These are phyloP conservation scores for Octopus bimaculoides DNA, from an alignment of 1,140 invertebrate genomes.

Conservation along the genomic window DNA sequence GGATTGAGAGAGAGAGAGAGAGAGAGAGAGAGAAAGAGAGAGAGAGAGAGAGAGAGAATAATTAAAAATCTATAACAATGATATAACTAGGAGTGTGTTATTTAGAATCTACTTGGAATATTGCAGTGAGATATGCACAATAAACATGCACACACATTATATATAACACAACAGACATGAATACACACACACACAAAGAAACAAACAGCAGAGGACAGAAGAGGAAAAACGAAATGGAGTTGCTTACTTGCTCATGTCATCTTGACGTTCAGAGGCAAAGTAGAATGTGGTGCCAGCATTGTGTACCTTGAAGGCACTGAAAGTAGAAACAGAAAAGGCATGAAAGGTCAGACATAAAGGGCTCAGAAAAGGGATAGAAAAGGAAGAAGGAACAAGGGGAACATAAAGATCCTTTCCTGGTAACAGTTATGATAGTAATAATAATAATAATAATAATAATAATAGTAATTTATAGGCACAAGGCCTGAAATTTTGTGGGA, in stretches of 20 bases:
- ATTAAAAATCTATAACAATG: no score
- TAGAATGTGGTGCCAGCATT: slow-evolving; percentile 83
- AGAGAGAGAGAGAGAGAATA: no score
- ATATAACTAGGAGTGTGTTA: no score
- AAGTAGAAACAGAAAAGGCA: slow-evolving; percentile 22
- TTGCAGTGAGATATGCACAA: no score
- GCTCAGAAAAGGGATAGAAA: neutral
- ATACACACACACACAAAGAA: neutral
- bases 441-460: no score
- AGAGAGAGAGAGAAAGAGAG: no score
- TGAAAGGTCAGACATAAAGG: neutral
- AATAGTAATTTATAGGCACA: no score
- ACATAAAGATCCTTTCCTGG: no score
- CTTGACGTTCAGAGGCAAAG: slow-evolving; percentile 79
- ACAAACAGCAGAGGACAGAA: neutral
- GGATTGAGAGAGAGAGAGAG: neutral
- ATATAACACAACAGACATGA: slow-evolving; percentile 9
- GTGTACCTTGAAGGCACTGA: slow-evolving; percentile 82
- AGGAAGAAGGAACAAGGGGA: no score
- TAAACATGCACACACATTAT: neutral
- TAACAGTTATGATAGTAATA: no score
- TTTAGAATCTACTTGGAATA: no score
- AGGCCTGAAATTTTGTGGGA: no score
- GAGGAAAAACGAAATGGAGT: neutral
- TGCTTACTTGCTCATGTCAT: slow-evolving; percentile 65